phyloP scores from a whole-genome alignment of 2,113 vertebrate species.

The Chaetops frenatus region DNA sequence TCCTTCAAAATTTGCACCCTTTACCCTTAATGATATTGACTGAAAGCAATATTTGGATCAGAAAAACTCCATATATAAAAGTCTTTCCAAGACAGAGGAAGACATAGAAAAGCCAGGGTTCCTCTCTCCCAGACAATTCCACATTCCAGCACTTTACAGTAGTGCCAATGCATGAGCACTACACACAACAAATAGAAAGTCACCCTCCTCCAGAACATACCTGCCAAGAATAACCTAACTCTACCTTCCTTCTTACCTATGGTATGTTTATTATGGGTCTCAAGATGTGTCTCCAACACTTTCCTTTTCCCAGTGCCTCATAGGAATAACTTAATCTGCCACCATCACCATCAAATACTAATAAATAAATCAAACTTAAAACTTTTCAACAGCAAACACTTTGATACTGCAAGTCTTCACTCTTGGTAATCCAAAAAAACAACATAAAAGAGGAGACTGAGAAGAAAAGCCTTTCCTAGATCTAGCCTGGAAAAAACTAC shows the following conservation, averaged over 20 bases:
- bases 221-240: not conserved
- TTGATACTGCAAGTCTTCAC: not conserved
- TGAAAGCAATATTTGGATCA: not conserved
- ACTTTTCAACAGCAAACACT: not conserved
- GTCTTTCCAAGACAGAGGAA: not conserved
- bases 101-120: not conserved
- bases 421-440: not conserved
- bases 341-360: not conserved
- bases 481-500: not conserved
- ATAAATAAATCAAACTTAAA: not conserved
- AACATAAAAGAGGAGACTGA: not conserved
- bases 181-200: not conserved
- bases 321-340: not conserved
- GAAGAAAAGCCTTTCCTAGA: not conserved
- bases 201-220: not conserved
- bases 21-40: not conserved
- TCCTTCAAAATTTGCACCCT: not conserved
- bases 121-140: not conserved
- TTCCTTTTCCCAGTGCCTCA: not conserved
- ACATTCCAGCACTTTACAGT: not conserved
- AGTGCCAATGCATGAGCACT: not conserved
- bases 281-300: not conserved
- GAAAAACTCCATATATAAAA: rapidly evolving
- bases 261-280: not conserved
- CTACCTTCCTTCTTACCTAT: not conserved